Evolutionary conservation across 2,797 vertebrate genomes (phyloP).

Genomic region (Erethizon dorsatum): DNA sequence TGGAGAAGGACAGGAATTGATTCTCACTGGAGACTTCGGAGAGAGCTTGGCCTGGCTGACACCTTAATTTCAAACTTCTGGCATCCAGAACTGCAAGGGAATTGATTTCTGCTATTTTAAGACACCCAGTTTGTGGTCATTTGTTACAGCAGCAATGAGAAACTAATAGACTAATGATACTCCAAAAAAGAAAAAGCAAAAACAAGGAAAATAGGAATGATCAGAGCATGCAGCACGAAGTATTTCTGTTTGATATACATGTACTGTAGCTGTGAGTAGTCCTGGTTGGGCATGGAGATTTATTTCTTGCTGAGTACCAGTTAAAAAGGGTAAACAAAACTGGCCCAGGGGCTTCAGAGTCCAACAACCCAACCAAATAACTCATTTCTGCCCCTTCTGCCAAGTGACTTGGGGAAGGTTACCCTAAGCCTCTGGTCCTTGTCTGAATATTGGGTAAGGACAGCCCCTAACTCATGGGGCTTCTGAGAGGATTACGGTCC

Average conservation of each 20-base stretch:
- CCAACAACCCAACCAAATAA: neutral
- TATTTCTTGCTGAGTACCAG: neutral
- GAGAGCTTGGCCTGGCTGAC: accelerated
- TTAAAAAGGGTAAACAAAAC: neutral
- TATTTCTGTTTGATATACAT: neutral
- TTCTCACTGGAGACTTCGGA: neutral
- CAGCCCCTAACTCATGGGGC: neutral
- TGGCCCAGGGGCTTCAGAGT: neutral
- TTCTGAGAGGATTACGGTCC: neutral
- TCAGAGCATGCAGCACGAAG: neutral
- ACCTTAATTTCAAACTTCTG: neutral
- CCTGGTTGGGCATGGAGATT: neutral
- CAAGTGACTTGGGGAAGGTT: neutral
- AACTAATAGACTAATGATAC: neutral
- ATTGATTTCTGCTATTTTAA: neutral
- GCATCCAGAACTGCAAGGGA: neutral
- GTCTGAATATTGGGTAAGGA: neutral
- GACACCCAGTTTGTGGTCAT: neutral
- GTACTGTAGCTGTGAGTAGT: neutral
- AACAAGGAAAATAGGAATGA: neutral
- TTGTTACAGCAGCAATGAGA: neutral
- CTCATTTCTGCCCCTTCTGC: neutral
- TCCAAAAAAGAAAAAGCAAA: neutral
- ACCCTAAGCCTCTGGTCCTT: neutral
- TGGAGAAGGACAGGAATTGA: neutral